These are phyloP conservation scores for Drosophila recens DNA, from an alignment of 2,888 invertebrate species.

Conservation along the genomic window DNA sequence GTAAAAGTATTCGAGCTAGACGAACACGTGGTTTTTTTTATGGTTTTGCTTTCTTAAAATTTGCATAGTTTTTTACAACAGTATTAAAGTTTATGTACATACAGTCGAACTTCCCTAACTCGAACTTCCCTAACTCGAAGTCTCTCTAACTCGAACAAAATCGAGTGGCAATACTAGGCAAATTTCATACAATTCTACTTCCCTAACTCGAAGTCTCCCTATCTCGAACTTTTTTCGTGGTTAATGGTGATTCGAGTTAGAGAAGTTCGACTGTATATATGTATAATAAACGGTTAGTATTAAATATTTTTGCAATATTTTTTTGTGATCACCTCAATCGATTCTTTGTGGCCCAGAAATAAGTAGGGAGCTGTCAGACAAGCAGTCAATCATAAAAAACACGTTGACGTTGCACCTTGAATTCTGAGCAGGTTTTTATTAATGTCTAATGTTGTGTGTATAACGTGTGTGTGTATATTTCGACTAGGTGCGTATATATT, in stretches of 20 bases:
- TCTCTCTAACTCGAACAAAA: no score
- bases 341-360: slow-evolving; percentile 11
- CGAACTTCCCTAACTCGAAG: no score
- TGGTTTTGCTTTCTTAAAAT: background rate
- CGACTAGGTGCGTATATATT: slow-evolving; percentile 26
- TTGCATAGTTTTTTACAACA: background rate
- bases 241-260: no score
- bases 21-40: background rate
- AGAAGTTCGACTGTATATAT: no score
- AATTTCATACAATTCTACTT: no score
- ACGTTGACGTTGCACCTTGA: slow-evolving; percentile 41
- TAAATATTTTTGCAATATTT: background rate
- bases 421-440: slow-evolving; percentile 37
- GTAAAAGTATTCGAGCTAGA: background rate
- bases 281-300: no score
- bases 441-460: slow-evolving; percentile 28
- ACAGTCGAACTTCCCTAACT: no score
- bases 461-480: slow-evolving; percentile 22
- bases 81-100: background rate
- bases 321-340: background rate
- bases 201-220: no score
- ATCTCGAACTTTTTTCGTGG: no score
- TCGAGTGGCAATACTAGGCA: no score
- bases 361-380: slow-evolving; percentile 5
- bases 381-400: slow-evolving; percentile 25